These are phyloP conservation scores for Scolopax mira DNA, from an alignment of 2,113 vertebrate genomes.

Conservation along the genomic window DNA sequence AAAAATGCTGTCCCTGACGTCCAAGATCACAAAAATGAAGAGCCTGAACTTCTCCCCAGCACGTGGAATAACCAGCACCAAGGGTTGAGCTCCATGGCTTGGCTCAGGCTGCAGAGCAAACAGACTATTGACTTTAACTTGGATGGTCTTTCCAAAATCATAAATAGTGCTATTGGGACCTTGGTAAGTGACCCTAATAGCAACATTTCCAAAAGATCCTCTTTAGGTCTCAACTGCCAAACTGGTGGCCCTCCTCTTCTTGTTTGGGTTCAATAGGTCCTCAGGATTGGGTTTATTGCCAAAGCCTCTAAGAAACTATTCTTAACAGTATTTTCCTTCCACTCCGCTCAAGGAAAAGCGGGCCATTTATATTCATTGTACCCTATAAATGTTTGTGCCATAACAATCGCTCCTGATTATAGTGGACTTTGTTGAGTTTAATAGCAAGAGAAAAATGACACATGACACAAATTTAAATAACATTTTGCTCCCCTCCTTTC, in stretches of 20 bases:
- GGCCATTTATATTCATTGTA: slow-evolving; percentile 49
- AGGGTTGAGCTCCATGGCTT: not conserved
- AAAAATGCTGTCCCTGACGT: not conserved
- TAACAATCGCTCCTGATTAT: slow-evolving; percentile 49
- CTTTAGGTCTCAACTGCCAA: not conserved
- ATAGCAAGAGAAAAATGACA: slow-evolving; percentile 61
- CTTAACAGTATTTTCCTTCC: not conserved
- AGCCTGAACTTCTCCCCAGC: not conserved
- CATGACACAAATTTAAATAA: slow-evolving; percentile 43
- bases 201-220: not conserved
- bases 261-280: not conserved
- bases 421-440: slow-evolving; percentile 48
- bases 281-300: not conserved
- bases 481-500: not conserved
- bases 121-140: no score
- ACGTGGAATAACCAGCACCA: not conserved
- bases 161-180: not conserved
- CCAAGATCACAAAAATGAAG: not conserved
- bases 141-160: not conserved
- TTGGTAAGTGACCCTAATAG: not conserved
- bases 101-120: not conserved
- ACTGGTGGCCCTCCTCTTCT: not conserved
- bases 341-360: not conserved
- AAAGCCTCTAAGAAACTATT: not conserved
- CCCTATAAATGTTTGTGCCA: slow-evolving; percentile 21